Conservation (phyloP, 2,113 vertebrate species). For the Petrocephalus zakoni region DNA sequence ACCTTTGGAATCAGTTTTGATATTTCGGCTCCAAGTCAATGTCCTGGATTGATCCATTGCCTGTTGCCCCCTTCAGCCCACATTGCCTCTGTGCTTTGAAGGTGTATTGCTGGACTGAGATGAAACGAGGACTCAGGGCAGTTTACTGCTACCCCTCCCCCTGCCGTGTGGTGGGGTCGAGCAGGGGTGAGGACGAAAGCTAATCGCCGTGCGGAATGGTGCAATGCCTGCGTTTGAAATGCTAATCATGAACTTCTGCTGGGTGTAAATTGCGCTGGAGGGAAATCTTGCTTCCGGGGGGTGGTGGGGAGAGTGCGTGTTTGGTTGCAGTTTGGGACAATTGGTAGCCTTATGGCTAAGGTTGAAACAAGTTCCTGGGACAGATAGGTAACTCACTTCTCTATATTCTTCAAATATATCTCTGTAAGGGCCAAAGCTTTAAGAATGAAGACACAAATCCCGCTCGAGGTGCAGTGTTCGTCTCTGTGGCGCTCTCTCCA, state of each 20-base stretch:
- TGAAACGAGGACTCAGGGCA: background rate
- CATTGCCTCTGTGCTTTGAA: background rate
- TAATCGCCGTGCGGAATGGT: background rate
- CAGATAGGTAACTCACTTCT: background rate
- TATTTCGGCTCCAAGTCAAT: background rate
- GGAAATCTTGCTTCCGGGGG: background rate
- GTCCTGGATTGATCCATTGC: background rate
- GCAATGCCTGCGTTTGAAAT: slow-evolving; percentile 7
- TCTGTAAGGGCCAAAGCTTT: background rate
- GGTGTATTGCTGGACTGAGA: background rate
- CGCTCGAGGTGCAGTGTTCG: background rate
- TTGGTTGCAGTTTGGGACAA: background rate
- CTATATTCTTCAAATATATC: background rate
- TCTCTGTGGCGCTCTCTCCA: too few relatives aligned
- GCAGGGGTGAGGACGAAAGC: slow-evolving; percentile 3
- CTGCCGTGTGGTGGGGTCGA: background rate
- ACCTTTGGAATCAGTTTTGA: background rate
- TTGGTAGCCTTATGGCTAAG: background rate
- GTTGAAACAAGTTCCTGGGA: background rate
- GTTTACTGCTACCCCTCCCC: background rate
- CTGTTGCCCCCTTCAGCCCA: background rate
- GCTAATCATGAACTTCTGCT: slow-evolving; percentile 16
- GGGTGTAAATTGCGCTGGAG: slow-evolving; percentile 4
- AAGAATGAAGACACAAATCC: background rate
- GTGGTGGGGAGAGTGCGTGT: background rate